These are phyloP conservation scores for Chionoecetes opilio DNA, from an alignment of 1,140 invertebrate genomes.

Conservation along the genomic window DNA sequence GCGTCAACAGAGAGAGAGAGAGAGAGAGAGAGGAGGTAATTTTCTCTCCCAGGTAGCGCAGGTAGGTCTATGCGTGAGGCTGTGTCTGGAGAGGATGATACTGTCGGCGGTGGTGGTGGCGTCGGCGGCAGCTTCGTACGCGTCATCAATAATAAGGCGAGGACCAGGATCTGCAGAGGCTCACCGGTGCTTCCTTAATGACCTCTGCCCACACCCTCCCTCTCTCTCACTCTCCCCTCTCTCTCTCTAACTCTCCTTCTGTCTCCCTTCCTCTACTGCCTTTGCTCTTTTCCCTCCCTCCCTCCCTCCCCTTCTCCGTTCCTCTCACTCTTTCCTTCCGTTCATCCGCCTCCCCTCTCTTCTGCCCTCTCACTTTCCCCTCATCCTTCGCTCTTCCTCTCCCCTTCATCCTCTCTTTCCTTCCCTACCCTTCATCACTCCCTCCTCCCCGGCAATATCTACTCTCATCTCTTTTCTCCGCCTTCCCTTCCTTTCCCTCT, in stretches of 20 bases:
- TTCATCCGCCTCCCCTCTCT: background rate
- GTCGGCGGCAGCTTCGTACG: background rate
- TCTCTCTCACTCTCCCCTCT: background rate
- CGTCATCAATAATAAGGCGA: conserved; percentile 60
- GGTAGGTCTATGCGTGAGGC: conserved; percentile 35
- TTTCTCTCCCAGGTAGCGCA: conserved; percentile 33
- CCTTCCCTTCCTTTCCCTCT: conserved; percentile 14
- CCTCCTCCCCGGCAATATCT: background rate
- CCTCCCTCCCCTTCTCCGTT: background rate
- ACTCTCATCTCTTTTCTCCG: background rate
- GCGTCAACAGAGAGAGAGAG: conserved; percentile 3
- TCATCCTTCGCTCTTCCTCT: background rate
- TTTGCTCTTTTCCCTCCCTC: background rate
- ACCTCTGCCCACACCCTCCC: conserved; percentile 38
- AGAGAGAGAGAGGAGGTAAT: conserved; percentile 7
- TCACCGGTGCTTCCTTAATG: conserved; percentile 71
- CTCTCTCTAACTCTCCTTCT: background rate
- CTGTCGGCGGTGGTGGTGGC: conserved; percentile 20
- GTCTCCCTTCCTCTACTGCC: background rate
- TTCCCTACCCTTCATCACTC: background rate
- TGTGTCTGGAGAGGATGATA: background rate
- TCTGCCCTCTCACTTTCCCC: background rate
- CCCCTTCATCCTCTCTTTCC: background rate
- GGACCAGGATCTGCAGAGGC: conserved; percentile 66
- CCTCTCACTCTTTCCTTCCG: background rate